Evolutionary conservation across 2,113 vertebrate species (phyloP).

Genomic region (Cephalophus harveyi): DNA sequence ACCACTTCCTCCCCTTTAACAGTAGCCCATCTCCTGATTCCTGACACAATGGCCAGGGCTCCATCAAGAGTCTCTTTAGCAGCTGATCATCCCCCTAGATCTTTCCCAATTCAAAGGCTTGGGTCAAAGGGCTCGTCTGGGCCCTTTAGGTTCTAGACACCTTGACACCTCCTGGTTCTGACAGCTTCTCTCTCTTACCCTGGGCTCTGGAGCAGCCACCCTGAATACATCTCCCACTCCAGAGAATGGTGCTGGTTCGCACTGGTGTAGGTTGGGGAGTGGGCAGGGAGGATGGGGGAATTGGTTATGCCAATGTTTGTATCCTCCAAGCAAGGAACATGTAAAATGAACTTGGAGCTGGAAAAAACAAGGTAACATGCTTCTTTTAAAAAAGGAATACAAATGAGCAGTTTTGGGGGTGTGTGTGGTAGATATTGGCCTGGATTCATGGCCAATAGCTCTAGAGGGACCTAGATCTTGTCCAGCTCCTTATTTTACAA

Average conservation of each 20-base stretch:
- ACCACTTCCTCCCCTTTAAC: too few relatives aligned
- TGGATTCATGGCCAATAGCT: not conserved
- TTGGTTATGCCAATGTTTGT: not conserved
- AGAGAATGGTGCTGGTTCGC: not conserved
- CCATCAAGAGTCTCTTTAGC: not conserved
- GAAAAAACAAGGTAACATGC: not conserved
- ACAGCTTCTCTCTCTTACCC: accelerated
- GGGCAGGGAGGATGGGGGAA: accelerated
- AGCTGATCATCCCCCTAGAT: not conserved
- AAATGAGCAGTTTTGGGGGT: not conserved
- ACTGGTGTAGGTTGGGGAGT: not conserved
- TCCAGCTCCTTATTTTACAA: not conserved
- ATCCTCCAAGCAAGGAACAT: not conserved
- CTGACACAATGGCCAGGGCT: not conserved
- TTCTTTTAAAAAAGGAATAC: not conserved
- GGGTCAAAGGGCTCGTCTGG: not conserved
- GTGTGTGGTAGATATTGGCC: not conserved
- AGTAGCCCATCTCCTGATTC: accelerated
- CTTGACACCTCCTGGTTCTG: not conserved
- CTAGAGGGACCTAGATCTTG: not conserved
- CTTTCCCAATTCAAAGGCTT: not conserved
- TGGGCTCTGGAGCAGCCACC: not conserved
- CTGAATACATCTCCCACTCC: accelerated
- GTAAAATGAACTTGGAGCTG: not conserved
- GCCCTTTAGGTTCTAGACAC: not conserved